phyloP scores from a whole-genome alignment of 2,888 invertebrate genomes.

The Harpagoxenus sublaevis region DNA sequence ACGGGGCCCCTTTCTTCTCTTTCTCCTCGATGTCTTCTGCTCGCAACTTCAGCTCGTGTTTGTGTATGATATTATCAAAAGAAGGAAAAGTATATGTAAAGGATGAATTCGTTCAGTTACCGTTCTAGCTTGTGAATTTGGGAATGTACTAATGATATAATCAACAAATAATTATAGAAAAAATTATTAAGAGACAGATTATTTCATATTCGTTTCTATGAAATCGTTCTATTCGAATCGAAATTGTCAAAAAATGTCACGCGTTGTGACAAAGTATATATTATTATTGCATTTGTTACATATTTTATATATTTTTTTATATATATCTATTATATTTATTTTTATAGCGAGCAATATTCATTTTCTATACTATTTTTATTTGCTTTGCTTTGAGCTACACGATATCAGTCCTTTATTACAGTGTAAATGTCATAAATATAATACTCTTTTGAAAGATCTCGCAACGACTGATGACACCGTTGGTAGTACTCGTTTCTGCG shows the following conservation, averaged over 20 bases:
- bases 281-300: background rate
- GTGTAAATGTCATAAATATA: slow-evolving; percentile 20
- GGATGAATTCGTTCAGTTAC: background rate
- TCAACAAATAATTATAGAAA: background rate
- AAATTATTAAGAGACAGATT: background rate
- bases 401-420: slow-evolving; percentile 10
- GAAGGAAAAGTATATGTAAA: background rate
- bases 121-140: background rate
- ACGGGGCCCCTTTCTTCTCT: slow-evolving; percentile 48
- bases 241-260: background rate
- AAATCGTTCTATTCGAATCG: background rate
- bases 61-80: slow-evolving; percentile 18
- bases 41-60: slow-evolving; percentile 49
- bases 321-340: background rate
- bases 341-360: background rate
- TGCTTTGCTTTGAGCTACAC: background rate
- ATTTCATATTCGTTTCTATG: background rate
- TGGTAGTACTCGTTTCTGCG: background rate
- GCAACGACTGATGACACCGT: slow-evolving; percentile 2
- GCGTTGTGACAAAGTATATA: background rate
- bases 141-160: background rate
- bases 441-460: slow-evolving; percentile 23
- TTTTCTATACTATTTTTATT: background rate
- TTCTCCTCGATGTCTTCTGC: slow-evolving; percentile 55
- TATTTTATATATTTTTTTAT: background rate